A percentile compares a stretch with the other conserved stretches of the same genome.
Evolutionary conservation across 53 echinoderm and acorn worm species (phyloP).

Genomic region (Astropecten irregularis): DNA sequence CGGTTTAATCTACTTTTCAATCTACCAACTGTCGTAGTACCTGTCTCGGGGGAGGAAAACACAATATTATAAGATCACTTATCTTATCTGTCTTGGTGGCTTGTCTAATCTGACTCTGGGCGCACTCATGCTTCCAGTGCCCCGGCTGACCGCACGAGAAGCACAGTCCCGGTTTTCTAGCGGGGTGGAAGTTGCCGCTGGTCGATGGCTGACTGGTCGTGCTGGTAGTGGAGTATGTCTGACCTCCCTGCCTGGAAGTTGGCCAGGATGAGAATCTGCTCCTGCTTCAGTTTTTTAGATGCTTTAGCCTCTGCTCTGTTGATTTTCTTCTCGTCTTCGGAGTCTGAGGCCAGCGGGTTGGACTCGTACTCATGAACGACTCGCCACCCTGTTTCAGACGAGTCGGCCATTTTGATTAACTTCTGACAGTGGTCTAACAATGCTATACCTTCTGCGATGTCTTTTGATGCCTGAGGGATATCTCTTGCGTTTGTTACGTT

Average conservation of each 20-base stretch:
- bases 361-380: conserved; percentile 7
- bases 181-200: not conserved
- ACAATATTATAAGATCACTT: not conserved
- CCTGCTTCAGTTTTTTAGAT: not conserved
- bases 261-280: not conserved
- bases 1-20: not conserved
- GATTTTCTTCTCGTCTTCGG: conserved; percentile 20
- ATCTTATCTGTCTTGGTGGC: not conserved
- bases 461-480: not conserved
- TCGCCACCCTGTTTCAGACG: not conserved
- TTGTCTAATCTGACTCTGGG: not conserved
- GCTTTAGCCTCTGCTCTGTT: conserved; percentile 24
- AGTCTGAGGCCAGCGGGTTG: conserved; percentile 16
- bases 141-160: conserved; percentile 10
- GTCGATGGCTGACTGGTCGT: not conserved
- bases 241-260: too few relatives aligned
- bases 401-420: conserved; percentile 14
- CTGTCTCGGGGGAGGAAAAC: too few relatives aligned
- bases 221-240: not conserved
- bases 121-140: conserved; percentile 12
- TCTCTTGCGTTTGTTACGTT: not conserved
- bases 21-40: not conserved
- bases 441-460: not conserved
- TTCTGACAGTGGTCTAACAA: conserved; percentile 1
- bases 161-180: conserved; percentile 1